These are phyloP conservation scores for Callaeas wilsoni DNA, from an alignment of 2,113 vertebrate genomes.

Conservation along the genomic window DNA sequence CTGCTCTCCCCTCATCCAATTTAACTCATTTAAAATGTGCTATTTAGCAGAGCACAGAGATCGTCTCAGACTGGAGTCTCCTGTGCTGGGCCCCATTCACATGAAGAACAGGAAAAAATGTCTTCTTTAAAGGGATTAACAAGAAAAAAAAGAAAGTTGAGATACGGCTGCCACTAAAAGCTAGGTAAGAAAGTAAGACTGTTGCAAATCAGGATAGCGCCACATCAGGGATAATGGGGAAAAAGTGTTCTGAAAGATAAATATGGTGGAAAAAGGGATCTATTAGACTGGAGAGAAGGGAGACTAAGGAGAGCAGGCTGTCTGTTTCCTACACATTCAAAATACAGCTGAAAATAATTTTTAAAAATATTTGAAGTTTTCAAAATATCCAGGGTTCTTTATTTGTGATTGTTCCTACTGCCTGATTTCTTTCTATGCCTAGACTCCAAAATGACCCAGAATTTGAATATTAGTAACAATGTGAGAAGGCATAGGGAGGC, in stretches of 20 bases:
- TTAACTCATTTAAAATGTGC: neutral
- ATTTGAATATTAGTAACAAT: neutral
- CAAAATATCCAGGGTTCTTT: neutral
- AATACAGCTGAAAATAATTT: neutral
- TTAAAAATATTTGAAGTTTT: neutral
- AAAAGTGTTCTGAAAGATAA: neutral
- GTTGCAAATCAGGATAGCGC: neutral
- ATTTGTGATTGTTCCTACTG: neutral
- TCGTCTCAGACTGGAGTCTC: neutral
- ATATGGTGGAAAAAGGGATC: neutral
- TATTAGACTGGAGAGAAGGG: neutral
- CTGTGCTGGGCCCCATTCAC: neutral
- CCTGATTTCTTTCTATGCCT: neutral
- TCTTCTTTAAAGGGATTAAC: neutral
- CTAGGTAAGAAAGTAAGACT: neutral
- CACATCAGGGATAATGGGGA: neutral
- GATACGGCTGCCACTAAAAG: neutral
- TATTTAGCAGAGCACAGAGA: neutral
- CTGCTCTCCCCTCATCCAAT: neutral
- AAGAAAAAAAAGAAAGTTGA: neutral
- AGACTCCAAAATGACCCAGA: neutral
- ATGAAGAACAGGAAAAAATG: neutral
- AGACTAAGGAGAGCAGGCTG: neutral
- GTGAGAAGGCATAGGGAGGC: neutral
- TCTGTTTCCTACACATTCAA: neutral